Base-by-base conservation (phyloP, 2,888 invertebrate genomes). In the Eupithecia vulgata region DNA sequence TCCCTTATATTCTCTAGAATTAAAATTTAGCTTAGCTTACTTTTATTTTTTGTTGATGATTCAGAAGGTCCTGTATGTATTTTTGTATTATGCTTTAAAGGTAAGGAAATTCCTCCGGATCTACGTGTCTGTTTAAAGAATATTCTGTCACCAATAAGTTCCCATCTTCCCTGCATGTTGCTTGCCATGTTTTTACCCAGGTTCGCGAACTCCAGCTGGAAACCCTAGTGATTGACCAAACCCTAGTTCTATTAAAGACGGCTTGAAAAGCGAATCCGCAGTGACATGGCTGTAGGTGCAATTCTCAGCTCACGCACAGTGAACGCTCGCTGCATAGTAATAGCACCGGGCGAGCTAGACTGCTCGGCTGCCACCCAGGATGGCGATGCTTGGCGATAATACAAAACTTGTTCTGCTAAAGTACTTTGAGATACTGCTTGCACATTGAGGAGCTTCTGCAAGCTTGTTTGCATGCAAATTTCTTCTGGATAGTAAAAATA, bases 291-390 rank as follows among this genome's bases (percentile, higher is more conserved):
- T 10, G 10, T 30, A 42, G 48, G 21, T 69, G 81, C 81, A 84
- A 80, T 82, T 82, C 83, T 77, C 81, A 74, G 79, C 78, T 80
- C 79, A 82, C 78, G 81, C 82, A 82, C 82, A 75, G 76, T 79
- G 73, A 72, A 82, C 85, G 78, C 76, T 76, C 74, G 74, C 69
- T 81, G 85, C 85, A 85, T 87, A 82, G 82, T 79, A 87, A 86
- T 84, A 81, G 82, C 72, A 71, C 73, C 74, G 73, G 77, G 85
- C 86, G 72, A 78, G 85, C 86, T 88, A 91, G 91, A 91, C 91
- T 83, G 89, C 87, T 70, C 88, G 90, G 88, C 91, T 85, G 80
- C 89, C 89, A 89, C 87, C 89, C 90, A 88, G 76, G 80, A 81
- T 80, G 81, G 81, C 78, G 71, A 80, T 81, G 69, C 67, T 25